A percentile compares a stretch with the other conserved stretches of the same genome.
Evolutionary conservation across 2,113 vertebrate genomes (phyloP).

Genomic region (Euleptes europaea): DNA sequence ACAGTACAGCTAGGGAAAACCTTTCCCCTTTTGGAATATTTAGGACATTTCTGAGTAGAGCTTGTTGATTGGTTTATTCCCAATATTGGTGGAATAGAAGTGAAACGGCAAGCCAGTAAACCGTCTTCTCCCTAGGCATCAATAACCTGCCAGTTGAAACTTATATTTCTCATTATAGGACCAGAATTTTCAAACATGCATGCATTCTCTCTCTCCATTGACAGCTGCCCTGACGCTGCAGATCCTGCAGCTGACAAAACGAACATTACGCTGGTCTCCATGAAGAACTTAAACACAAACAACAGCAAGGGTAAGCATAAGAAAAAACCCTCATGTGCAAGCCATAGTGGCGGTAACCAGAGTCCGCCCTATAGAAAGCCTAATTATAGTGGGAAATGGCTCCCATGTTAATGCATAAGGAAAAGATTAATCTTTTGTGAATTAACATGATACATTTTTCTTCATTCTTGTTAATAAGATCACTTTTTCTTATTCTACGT

Average conservation of each 20-base stretch:
- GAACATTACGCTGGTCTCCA: slow-evolving; percentile 83
- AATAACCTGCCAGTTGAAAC: background rate
- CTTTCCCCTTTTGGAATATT: background rate
- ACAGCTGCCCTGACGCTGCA: slow-evolving; percentile 70
- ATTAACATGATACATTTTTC: too few relatives aligned
- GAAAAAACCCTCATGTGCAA: background rate
- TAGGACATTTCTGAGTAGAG: background rate
- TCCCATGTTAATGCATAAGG: background rate
- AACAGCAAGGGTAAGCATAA: slow-evolving; percentile 67
- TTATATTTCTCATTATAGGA: background rate
- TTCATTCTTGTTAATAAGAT: background rate
- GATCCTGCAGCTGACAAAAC: slow-evolving; percentile 65
- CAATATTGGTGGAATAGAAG: background rate
- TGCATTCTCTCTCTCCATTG: background rate
- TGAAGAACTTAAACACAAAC: slow-evolving; percentile 84
- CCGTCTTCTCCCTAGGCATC: background rate
- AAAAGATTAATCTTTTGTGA: slow-evolving; percentile 64
- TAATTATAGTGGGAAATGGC: background rate
- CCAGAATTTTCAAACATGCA: background rate
- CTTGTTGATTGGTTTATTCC: background rate
- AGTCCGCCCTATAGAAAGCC: background rate
- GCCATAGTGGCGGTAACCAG: background rate
- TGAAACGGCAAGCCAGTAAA: background rate
- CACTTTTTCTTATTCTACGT: background rate
- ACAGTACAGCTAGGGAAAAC: background rate